These are phyloP conservation scores for Syngnathus scovelli DNA, from an alignment of 2,113 vertebrate genomes.

Conservation along the genomic window DNA sequence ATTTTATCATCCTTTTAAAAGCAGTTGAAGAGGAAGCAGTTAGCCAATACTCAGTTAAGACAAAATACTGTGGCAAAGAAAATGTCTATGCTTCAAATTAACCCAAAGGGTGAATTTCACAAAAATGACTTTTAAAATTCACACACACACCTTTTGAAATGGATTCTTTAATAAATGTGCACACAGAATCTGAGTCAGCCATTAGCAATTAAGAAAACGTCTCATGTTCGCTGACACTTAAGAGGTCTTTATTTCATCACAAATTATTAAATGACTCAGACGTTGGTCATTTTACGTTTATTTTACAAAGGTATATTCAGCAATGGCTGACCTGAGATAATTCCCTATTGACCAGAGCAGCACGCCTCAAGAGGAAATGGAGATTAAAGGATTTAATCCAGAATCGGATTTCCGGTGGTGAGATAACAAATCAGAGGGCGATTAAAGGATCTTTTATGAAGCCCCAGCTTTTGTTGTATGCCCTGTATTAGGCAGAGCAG, in stretches of 20 bases:
- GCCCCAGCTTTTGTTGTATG: not conserved
- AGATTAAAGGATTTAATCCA: constrained; percentile 6
- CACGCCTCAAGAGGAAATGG: not conserved
- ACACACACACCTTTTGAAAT: not conserved
- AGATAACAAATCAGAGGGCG: constrained; percentile 3
- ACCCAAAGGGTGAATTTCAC: constrained; percentile 3
- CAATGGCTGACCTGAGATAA: not conserved
- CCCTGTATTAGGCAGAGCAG: not conserved
- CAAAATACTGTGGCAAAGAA: not conserved
- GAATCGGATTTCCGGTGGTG: constrained; percentile 1
- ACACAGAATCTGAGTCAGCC: constrained; percentile 19
- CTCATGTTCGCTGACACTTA: constrained; percentile 25
- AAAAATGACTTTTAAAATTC: constrained; percentile 6
- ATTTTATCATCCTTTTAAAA: not conserved
- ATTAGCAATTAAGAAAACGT: constrained; percentile 38
- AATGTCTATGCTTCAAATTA: constrained; percentile 5
- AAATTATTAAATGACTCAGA: constrained; percentile 24
- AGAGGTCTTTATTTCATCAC: constrained; percentile 21
- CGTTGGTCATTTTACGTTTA: constrained; percentile 17
- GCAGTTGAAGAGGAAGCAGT: not conserved
- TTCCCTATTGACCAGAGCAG: not conserved
- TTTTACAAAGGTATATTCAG: not conserved
- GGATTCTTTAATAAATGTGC: not conserved
- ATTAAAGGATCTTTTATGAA: constrained; percentile 2
- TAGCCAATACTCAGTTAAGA: not conserved